Evolutionary conservation across 1,140 invertebrate species (phyloP), one percentile per base, ranked within the genome.

Genomic region (Lerema accius): DNA sequence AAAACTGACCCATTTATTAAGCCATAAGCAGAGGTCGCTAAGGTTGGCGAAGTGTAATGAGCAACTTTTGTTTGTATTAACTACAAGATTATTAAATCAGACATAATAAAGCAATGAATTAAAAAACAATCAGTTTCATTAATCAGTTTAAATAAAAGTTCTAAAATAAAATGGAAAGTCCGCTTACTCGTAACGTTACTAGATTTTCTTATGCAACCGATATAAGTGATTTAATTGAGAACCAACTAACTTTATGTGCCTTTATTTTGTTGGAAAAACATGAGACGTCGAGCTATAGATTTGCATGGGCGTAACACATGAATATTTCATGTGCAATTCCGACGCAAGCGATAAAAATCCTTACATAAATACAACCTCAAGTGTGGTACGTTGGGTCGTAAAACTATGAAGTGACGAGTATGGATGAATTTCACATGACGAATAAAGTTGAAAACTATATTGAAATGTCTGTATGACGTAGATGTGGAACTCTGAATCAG

Each of bases 1-100:
- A 46, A 58, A 59, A 46, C 28, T 59, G 55, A 59, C 55, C 55
- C 55, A 59, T 59, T 46, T 59, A 59, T 59, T 45, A 59, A 48
- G 28, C 42, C 55, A 59, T 59, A 59, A 59, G 28, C 43, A 59
- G 16, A 46, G 55, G 43, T 48, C 42, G 17, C 32, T 59, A 35
- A 45, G 42, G 55, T 59, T 37, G 23, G 7, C 40, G 35, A 46
- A 59, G 35, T 45, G 14, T 56, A 58, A 58, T 58, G 32, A 58
- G 15, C 28, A 28, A 26, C n/a, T 5, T 55, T 42, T 26, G 19
- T 13, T 3, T 16, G 4, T 13, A 15, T 9, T 15, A 26, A 42
- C 10, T 14, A 26, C 13, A 13, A 40, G 2, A 23, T 19, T 4
- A 0, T 49, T 23, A 46, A 26, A 26, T 26, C 35, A 37, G n/a